Percentiles rank a stretch among this genome's conserved stretches.
Evolutionary conservation across 2,888 invertebrate species (phyloP).

Genomic region (Catocala fraxini): DNA sequence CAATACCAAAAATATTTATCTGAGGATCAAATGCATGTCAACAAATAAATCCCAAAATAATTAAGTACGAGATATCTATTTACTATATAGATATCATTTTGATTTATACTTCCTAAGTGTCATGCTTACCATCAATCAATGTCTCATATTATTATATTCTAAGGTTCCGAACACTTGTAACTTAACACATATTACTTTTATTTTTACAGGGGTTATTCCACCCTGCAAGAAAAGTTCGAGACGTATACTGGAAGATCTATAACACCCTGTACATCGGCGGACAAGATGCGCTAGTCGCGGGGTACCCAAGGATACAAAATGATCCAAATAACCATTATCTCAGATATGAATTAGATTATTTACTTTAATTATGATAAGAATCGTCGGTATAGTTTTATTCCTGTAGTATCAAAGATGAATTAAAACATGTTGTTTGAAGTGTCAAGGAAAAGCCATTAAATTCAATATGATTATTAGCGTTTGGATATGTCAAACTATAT

Average conservation of each 20-base stretch:
- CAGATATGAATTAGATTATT: conserved; percentile 97
- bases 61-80: too few relatives aligned
- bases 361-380: conserved; percentile 88
- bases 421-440: conserved; percentile 14
- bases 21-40: too few relatives aligned
- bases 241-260: conserved; percentile 99
- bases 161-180: not conserved
- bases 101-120: too few relatives aligned
- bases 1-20: too few relatives aligned
- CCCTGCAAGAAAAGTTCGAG: conserved; percentile 99
- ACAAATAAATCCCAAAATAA: too few relatives aligned
- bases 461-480: too few relatives aligned
- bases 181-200: not conserved
- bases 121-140: too few relatives aligned
- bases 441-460: conserved; percentile 27
- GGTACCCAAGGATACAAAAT: conserved; percentile 98
- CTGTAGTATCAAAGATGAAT: conserved; percentile 22
- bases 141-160: too few relatives aligned
- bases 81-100: too few relatives aligned
- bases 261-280: conserved; percentile 99
- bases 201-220: conserved; percentile 96
- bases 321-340: conserved; percentile 98
- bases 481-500: too few relatives aligned
- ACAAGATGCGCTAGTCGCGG: conserved; percentile 98
- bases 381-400: conserved; percentile 39